Conservation (phyloP, 1,140 invertebrate species). For the Carposina sasakii region DNA sequence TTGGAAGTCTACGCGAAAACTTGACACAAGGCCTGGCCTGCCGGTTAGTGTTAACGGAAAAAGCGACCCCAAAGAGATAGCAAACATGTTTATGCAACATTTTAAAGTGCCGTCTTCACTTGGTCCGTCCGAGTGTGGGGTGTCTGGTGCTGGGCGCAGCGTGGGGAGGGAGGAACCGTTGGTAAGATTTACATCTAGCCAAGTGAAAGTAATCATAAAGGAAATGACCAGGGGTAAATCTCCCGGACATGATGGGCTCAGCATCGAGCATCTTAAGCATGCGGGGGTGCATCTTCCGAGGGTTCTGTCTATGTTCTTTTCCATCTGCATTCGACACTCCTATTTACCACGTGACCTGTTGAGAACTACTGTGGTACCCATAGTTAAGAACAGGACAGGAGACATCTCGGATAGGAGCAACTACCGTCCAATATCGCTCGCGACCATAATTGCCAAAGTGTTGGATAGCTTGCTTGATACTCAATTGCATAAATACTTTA, state of each 20-base stretch:
- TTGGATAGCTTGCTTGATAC: background rate
- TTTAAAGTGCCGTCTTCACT: constrained; percentile 19
- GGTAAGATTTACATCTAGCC: background rate
- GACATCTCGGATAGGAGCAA: background rate
- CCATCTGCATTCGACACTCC: background rate
- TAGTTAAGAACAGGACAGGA: background rate
- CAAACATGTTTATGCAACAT: constrained; percentile 18
- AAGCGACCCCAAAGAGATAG: constrained; percentile 13
- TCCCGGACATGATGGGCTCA: constrained; percentile 5
- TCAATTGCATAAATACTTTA: background rate
- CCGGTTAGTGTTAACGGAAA: constrained; percentile 23
- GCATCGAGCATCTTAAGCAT: constrained; percentile 1
- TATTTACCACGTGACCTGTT: background rate
- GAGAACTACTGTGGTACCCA: too few species aligned
- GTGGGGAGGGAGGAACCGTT: background rate
- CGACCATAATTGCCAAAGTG: background rate
- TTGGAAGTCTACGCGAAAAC: constrained; percentile 21
- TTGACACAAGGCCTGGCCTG: constrained; percentile 10
- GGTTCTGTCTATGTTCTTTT: constrained; percentile 2
- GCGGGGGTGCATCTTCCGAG: background rate
- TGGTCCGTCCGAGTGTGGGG: constrained; percentile 7
- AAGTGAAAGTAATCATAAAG: background rate
- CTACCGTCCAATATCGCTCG: background rate
- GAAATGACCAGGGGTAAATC: background rate
- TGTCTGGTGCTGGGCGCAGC: background rate